Percentiles rank a stretch among this genome's conserved stretches.
Evolutionary conservation across 1,140 invertebrate genomes (phyloP).

Genomic region (Trichonephila clavipes): DNA sequence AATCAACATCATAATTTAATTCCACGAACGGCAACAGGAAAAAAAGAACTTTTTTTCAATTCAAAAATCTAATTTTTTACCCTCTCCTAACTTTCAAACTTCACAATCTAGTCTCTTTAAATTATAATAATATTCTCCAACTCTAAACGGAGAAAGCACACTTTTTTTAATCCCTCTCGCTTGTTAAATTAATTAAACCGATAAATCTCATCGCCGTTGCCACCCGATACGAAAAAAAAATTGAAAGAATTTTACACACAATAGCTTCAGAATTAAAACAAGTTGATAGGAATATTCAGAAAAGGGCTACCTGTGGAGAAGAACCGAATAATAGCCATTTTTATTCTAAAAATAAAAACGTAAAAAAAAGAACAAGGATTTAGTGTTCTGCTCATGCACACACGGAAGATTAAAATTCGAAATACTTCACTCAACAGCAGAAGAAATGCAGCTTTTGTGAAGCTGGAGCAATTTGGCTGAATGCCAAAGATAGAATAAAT

Average conservation of each 20-base stretch:
- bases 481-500: neutral
- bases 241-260: neutral
- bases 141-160: neutral
- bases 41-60: neutral
- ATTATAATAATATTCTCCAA: neutral
- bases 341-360: constrained; percentile 4
- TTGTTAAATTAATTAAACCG: constrained; percentile 35
- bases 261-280: neutral
- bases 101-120: neutral
- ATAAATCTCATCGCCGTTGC: neutral
- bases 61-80: neutral
- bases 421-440: neutral
- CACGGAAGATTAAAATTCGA: constrained; percentile 12
- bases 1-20: neutral
- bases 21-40: no score
- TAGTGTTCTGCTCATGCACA: neutral
- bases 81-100: neutral
- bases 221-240: neutral
- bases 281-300: neutral
- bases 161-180: neutral
- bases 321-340: constrained; percentile 10
- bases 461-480: constrained; percentile 2
- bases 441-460: constrained; percentile 31
- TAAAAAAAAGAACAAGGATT: neutral
- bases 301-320: constrained; percentile 17